Evolutionary conservation across 2,113 vertebrate genomes (phyloP).

Genomic region (western clawed frog (Xenopus tropicalis)): UCB_Xtro_10.0 CM004446.2:81957001-81957500

Average conservation of each 20-base stretch:
- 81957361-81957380: too few species aligned
- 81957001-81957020: constrained; percentile 71
- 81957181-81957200: constrained; percentile 47
- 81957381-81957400: too few species aligned
- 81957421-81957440: too few species aligned
- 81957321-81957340: too few species aligned
- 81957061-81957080: constrained; percentile 66
- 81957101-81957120: constrained; percentile 58
- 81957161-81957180: constrained; percentile 59
- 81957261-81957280: constrained; percentile 7
- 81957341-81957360: too few species aligned
- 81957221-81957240: too few species aligned
- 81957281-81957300: too few species aligned
- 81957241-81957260: constrained; percentile 37
- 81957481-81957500: too few species aligned
- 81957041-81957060: constrained; percentile 74
- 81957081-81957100: constrained; percentile 62
- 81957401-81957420: too few species aligned
- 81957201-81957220: constrained; percentile 49
- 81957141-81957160: constrained; percentile 62
- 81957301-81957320: too few species aligned
- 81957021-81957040: constrained; percentile 69
- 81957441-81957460: too few species aligned
- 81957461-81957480: too few species aligned
- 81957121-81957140: constrained; percentile 59